Conservation (phyloP, 2,113 vertebrate genomes). For the Colistium nudipinnis region DNA sequence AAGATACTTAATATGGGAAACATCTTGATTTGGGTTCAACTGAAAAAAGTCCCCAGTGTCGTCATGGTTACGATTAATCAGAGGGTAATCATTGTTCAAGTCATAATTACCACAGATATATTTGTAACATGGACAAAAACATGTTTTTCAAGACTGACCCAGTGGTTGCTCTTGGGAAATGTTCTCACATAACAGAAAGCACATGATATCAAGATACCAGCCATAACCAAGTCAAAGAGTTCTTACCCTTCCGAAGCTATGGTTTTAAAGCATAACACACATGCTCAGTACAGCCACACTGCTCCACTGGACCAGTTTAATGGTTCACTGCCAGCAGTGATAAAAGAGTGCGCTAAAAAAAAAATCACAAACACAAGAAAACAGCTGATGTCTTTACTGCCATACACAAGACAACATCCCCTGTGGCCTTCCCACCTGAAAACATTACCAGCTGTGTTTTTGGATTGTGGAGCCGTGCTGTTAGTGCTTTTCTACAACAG, state of each 20-base stretch:
- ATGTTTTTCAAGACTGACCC: not conserved
- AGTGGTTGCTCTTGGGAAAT: not conserved
- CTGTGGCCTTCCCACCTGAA: conserved; percentile 33
- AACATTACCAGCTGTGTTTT: conserved; percentile 30
- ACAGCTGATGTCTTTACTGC: not conserved
- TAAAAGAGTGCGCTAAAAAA: not conserved
- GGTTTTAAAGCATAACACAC: no score
- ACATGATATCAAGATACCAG: no score
- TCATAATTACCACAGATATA: no score
- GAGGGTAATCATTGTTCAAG: no score
- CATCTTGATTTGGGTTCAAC: not conserved
- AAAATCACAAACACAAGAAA: not conserved
- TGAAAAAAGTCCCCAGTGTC: not conserved
- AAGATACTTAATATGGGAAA: not conserved
- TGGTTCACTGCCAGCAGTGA: conserved; percentile 8
- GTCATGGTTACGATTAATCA: not conserved
- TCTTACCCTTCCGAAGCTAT: no score
- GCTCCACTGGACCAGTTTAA: not conserved
- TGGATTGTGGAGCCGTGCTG: conserved; percentile 21
- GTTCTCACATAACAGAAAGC: not conserved
- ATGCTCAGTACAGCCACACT: not conserved
- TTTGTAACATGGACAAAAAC: no score
- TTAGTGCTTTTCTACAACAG: not conserved
- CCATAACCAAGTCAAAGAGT: no score
- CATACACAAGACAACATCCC: conserved; percentile 6